Conservation (phyloP, 2,797 vertebrate genomes). For the Acomys russatus region DNA sequence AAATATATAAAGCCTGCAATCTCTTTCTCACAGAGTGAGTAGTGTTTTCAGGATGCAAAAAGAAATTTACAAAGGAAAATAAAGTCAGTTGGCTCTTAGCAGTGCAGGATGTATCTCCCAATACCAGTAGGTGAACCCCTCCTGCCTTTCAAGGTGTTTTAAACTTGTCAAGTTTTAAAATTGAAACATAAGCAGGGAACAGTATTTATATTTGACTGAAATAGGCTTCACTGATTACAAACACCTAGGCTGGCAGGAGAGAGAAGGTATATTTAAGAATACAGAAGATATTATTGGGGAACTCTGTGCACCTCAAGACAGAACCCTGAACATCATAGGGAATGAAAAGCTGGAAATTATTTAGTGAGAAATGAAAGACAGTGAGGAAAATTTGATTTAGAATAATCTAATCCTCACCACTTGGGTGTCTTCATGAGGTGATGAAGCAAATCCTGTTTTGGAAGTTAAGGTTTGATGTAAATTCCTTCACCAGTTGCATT, state of each 20-base stretch:
- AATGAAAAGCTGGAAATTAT: not conserved
- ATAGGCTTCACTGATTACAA: not conserved
- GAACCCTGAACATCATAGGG: not conserved
- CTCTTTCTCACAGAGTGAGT: not conserved
- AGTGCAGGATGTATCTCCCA: not conserved
- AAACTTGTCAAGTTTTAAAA: not conserved
- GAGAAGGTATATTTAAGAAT: not conserved
- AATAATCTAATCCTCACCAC: not conserved
- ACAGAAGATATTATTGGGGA: not conserved
- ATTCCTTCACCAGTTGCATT: not conserved
- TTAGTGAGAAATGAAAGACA: not conserved
- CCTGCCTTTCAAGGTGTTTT: not conserved
- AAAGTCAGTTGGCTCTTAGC: not conserved
- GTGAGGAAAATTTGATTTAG: not conserved
- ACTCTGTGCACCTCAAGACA: too few species aligned
- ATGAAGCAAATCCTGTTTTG: not conserved
- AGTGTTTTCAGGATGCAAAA: not conserved
- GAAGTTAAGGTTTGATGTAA: not conserved
- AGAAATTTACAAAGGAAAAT: not conserved
- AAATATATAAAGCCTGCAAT: not conserved
- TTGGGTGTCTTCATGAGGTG: not conserved
- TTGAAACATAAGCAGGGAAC: not conserved
- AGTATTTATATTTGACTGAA: not conserved
- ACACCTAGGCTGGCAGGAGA: not conserved
- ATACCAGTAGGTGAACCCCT: not conserved